These are phyloP conservation scores for Pemphredon lugubris DNA, from an alignment of 2,888 invertebrate genomes.

Conservation along the genomic window DNA sequence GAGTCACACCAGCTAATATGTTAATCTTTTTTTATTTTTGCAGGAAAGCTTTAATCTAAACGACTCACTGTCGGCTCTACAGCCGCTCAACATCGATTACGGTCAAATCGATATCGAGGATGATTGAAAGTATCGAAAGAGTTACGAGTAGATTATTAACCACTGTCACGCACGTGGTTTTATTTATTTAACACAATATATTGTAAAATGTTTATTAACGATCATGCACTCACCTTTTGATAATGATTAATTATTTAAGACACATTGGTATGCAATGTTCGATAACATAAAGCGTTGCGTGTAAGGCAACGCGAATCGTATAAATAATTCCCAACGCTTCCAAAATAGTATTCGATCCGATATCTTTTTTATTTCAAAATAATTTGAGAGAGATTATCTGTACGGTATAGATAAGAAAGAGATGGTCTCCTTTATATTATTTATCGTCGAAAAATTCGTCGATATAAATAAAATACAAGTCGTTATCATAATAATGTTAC, in stretches of 20 bases:
- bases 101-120: conserved; percentile 71
- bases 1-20: not conserved
- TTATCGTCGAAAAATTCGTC: not conserved
- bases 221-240: conserved; percentile 29
- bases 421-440: conserved; percentile 44
- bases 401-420: conserved; percentile 31
- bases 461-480: not conserved
- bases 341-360: conserved; percentile 17
- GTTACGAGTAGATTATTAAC: conserved; percentile 8
- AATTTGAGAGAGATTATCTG: conserved; percentile 10
- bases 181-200: conserved; percentile 52
- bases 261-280: conserved; percentile 7
- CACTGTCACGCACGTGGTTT: conserved; percentile 18
- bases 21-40: conserved; percentile 21
- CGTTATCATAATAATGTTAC: not conserved
- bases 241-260: conserved; percentile 25
- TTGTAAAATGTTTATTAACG: conserved; percentile 36
- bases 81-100: conserved; percentile 72
- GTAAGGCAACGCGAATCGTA: too few species aligned
- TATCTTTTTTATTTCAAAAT: conserved; percentile 13
- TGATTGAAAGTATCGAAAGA: conserved; percentile 51
- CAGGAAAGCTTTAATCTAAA: conserved; percentile 77
- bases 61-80: conserved; percentile 70
- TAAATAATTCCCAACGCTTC: conserved; percentile 17
- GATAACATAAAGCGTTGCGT: too few species aligned